A percentile compares a stretch with the other conserved stretches of the same genome.
Evolutionary conservation across 2,113 vertebrate genomes (phyloP).

Genomic region (Aegithalos caudatus): DNA sequence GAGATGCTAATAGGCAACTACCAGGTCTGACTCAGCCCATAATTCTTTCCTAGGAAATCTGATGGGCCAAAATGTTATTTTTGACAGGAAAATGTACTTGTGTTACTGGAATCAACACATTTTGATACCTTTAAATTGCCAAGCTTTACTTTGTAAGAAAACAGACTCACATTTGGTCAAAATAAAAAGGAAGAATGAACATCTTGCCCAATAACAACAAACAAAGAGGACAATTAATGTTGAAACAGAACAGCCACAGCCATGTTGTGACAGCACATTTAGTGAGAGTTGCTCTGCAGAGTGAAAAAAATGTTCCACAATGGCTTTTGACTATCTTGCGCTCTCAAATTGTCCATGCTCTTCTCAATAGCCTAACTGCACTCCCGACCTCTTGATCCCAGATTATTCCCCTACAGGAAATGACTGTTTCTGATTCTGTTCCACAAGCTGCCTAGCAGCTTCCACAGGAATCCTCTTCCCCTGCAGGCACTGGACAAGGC

Average conservation of each 20-base stretch:
- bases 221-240: not conserved
- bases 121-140: not conserved
- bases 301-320: not conserved
- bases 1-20: not conserved
- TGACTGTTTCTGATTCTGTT: not conserved
- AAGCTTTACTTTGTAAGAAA: not conserved
- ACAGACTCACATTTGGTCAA: not conserved
- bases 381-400: not conserved
- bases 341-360: not conserved
- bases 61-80: not conserved
- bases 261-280: not conserved
- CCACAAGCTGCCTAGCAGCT: not conserved
- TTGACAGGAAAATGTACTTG: not conserved
- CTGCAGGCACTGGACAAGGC: not conserved
- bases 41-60: not conserved
- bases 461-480: not conserved
- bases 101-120: not conserved
- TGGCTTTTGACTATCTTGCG: not conserved
- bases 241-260: not conserved
- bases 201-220: not conserved
- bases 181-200: not conserved
- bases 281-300: not conserved
- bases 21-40: not conserved
- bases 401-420: not conserved
- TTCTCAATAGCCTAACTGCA: not conserved